Evolutionary conservation across 2,113 vertebrate genomes (phyloP), one percentile per base, ranked within the genome.

Genomic region (Peucedramus taeniatus): DNA sequence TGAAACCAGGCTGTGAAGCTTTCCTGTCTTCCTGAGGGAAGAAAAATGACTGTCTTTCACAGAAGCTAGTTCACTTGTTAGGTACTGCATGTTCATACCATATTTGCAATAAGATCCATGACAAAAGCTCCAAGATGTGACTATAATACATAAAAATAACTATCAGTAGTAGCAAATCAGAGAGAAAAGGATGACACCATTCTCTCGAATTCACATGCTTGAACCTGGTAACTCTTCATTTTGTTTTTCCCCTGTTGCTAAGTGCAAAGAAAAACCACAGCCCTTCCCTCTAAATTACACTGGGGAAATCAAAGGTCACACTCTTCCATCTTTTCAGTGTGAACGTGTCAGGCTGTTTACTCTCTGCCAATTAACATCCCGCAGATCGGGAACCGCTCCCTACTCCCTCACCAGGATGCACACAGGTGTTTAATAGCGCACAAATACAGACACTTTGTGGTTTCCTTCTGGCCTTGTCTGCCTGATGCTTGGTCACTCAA

Each of bases 391-490:
- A 77, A 65, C 31, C 6, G 13, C 71, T 26, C 31, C 33, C 42
- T 31, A 26, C 13, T 57, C 30, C 7, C 33, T 65, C 42, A 15
- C 28, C 30, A 44, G 56, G n/a, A 39, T 1, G 11, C 12, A 33
- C 0, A 9, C 7, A 31, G 39, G 47, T 23, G 18, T 61, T 2
- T 5, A 49, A 54, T 0, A 47, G 37, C 0, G 1, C 33, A 39
- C 65, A 82, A 56, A 19, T 3, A 16, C 13, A 22, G 26, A 12
- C 3, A 23, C 8, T 15, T 9, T n/a, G 27, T 37, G 57, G 24
- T 26, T 68, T 64, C 31, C 44, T 63, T 45, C 45, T 42, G 24
- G 3, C 28, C 9, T 15, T 28, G 5, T 15, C 23, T 20, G 6
- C 5, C 4, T 5, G 60, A 31, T 5, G 12, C 18, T 28, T 13